These are phyloP conservation scores for Saturnia pavonia DNA, from an alignment of 2,888 invertebrate genomes.

Conservation along the genomic window DNA sequence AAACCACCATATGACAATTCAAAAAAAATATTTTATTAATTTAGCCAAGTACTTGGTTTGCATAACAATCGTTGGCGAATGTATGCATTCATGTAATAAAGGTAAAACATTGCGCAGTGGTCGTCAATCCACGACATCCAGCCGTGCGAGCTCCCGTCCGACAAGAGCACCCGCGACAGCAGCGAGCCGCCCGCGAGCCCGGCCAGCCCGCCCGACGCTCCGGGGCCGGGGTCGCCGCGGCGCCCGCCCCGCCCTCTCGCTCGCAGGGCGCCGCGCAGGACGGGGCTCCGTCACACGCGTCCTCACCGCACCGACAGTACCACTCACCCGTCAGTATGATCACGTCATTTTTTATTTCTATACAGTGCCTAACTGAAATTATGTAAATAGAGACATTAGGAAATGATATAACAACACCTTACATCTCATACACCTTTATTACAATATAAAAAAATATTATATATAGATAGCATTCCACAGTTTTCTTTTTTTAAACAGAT, in stretches of 20 bases:
- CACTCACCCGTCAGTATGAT: conserved; percentile 28
- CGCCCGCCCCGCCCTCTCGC: conserved; percentile 32
- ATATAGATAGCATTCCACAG: too few species aligned
- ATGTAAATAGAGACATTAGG: conserved; percentile 12
- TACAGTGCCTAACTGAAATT: not conserved
- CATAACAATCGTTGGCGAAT: too few species aligned
- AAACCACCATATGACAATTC: too few species aligned
- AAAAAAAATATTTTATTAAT: too few species aligned
- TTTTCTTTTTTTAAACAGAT: too few species aligned
- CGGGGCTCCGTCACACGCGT: conserved; percentile 31
- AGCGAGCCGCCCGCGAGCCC: conserved; percentile 26
- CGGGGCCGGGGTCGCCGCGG: conserved; percentile 32
- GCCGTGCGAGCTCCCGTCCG: conserved; percentile 69
- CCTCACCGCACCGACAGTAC: conserved; percentile 22
- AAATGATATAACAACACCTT: not conserved
- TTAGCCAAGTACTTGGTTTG: too few species aligned
- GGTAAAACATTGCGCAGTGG: conserved; percentile 83
- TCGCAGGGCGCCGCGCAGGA: conserved; percentile 37
- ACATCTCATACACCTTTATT: too few species aligned
- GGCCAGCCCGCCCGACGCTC: conserved; percentile 25
- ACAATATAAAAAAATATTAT: too few species aligned
- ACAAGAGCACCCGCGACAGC: conserved; percentile 55
- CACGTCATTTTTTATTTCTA: conserved; percentile 7
- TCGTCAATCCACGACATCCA: conserved; percentile 97
- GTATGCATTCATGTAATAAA: not conserved